Base-by-base conservation (phyloP, 2,797 vertebrate species). In the Oreortyx pictus region DNA sequence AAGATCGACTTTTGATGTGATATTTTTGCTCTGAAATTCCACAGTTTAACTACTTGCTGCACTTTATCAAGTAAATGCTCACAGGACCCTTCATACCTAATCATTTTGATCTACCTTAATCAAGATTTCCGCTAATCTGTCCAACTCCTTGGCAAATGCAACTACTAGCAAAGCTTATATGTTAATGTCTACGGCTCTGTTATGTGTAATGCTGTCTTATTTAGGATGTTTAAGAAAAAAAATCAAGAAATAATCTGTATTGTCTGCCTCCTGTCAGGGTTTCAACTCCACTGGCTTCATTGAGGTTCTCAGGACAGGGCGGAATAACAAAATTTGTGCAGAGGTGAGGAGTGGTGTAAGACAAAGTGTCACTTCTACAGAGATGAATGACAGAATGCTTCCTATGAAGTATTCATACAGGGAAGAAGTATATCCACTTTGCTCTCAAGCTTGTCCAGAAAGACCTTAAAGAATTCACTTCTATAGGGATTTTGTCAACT, bases 11-110 rank as follows among this genome's bases (percentile, higher is more conserved):
- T 82, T 35, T 64, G 82, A 79, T 0, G 0, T 35, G 31, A 44
- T 73, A 43, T 83, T 93, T 90, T 91, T 79, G 43, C 76, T 62
- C n/a, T 67, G 67, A 79, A 88, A 86, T 91, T 93, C 71, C 76
- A 79, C 35, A 44, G 47, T 50, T 41, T 67, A 82, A 33, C 67
- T 72, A 5, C 73, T 83, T 78, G 70, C 43, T 57, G 39, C 37
- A 54, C 18, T 84, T 88, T 65, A 84, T 91, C 67, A 80, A 79
- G 41, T 25, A 71, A 88, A 74, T 33, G 41, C 61, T 80, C 33
- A 7, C 41, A 61, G 49, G 61, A 23, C 50, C 57, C 74, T 74
- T 94, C 75, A 77, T 67, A 88, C 18, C 18, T 46, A 57, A 71
- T 91, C 10, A 50, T 61, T 91, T 47, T 84, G 44, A 49, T 80